Evolutionary conservation across 1,140 invertebrate genomes (phyloP).

Genomic region (roundworm (Caenorhabditis elegans)): WBcel235 BX284606.5:7209001-7209500

Average conservation of each 20-base stretch:
- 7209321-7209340: neutral
- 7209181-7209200: neutral
- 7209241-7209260: constrained; percentile 30
- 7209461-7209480: neutral
- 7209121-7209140: constrained; percentile 32
- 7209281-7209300: neutral
- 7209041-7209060: no score
- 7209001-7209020: no score
- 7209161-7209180: neutral
- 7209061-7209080: constrained; percentile 3
- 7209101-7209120: constrained; percentile 22
- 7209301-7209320: neutral
- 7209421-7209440: neutral
- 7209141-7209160: constrained; percentile 21
- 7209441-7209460: constrained; percentile 8
- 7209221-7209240: constrained; percentile 33
- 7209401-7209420: constrained; percentile 1
- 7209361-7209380: neutral
- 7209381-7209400: constrained; percentile 12
- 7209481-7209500: neutral
- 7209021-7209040: no score
- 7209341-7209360: neutral
- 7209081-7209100: neutral
- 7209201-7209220: neutral
- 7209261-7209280: neutral